Evolutionary conservation across 2,113 vertebrate species (phyloP).

Genomic region (Cygnus atratus): DNA sequence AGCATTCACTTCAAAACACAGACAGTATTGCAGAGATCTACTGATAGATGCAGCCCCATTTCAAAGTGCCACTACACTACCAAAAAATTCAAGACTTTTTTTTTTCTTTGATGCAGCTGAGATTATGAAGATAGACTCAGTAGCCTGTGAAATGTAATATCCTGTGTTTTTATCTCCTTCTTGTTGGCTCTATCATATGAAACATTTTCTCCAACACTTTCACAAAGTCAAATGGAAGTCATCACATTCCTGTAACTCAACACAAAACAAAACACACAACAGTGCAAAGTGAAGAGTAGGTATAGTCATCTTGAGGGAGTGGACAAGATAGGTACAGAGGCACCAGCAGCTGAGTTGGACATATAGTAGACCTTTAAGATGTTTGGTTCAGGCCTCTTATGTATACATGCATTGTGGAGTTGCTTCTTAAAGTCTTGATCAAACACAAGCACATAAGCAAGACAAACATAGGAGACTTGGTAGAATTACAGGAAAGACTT

Average conservation of each 20-base stretch:
- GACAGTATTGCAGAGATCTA: background rate
- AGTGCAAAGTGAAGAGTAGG: background rate
- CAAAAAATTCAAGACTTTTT: background rate
- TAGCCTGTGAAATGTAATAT: slow-evolving; percentile 18
- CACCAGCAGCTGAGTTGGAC: background rate
- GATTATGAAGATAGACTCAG: background rate
- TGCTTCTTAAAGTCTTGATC: background rate
- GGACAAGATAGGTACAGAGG: accelerated
- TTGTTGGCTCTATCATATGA: background rate
- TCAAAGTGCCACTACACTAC: background rate
- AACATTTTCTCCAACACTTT: background rate
- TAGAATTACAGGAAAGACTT: background rate
- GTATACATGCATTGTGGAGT: accelerated
- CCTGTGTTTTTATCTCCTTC: background rate
- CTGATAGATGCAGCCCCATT: background rate
- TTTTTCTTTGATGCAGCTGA: background rate
- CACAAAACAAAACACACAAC: background rate
- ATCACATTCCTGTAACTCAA: background rate
- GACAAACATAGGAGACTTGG: background rate
- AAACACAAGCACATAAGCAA: background rate
- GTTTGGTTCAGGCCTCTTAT: background rate
- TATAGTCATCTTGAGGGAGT: background rate
- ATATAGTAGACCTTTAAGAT: background rate
- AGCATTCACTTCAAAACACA: background rate
- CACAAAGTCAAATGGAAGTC: background rate